phyloP scores from a whole-genome alignment of 2,113 vertebrate genomes.

The Sylvia atricapilla region DNA sequence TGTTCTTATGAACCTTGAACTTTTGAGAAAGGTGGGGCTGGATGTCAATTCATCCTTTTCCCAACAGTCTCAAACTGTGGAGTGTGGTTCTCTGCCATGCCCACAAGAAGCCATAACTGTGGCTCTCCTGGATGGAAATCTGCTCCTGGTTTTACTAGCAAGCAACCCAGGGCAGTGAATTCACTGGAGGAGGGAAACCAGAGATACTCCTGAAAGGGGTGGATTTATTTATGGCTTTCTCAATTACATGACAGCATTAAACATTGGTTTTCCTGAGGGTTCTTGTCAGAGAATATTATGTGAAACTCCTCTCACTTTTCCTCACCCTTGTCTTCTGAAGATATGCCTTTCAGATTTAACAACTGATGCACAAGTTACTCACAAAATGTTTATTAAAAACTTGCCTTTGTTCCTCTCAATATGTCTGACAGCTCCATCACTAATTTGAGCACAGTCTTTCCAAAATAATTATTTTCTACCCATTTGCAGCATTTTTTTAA shows the following conservation, averaged over 20 bases:
- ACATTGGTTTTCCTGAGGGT: accelerated
- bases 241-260: background rate
- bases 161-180: background rate
- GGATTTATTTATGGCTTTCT: background rate
- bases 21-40: background rate
- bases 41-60: background rate
- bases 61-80: no score
- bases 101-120: background rate
- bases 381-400: background rate
- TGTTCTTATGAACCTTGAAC: background rate
- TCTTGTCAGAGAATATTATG: background rate
- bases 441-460: background rate
- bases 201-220: background rate
- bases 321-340: background rate
- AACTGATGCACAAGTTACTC: background rate
- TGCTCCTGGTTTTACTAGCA: background rate
- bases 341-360: background rate
- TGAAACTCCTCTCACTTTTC: background rate
- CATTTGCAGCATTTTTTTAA: background rate
- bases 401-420: background rate
- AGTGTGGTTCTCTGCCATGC: accelerated
- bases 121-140: background rate
- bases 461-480: background rate
- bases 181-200: background rate
- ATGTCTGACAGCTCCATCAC: background rate